Conservation (phyloP, 2,797 vertebrate genomes). For the Enteromius treurensis region DNA sequence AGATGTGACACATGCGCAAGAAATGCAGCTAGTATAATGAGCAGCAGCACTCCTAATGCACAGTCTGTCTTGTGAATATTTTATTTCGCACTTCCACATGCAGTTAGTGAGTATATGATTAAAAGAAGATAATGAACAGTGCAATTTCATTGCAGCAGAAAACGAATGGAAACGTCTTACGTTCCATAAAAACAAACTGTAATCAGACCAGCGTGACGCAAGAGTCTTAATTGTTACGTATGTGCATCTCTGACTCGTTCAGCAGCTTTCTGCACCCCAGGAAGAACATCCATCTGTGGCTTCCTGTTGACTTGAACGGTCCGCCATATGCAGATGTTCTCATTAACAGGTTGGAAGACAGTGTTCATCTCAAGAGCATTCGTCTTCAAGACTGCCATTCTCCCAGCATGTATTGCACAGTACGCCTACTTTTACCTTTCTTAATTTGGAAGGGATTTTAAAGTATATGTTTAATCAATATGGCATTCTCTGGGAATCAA, state of each 20-base stretch:
- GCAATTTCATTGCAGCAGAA: background rate
- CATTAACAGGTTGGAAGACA: constrained; percentile 19
- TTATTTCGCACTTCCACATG: constrained; percentile 32
- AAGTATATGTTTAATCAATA: background rate
- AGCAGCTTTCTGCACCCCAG: background rate
- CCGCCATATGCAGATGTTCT: constrained; percentile 10
- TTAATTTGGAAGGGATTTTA: background rate
- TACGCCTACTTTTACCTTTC: background rate
- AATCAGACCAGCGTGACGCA: background rate
- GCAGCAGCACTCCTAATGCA: constrained; percentile 35
- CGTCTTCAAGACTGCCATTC: background rate
- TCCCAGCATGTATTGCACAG: background rate
- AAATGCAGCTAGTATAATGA: constrained; percentile 52
- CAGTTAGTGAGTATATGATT: constrained; percentile 31
- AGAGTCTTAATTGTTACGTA: background rate
- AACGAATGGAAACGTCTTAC: background rate
- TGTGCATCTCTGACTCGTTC: background rate
- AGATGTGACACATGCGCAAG: constrained; percentile 51
- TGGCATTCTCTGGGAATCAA: background rate
- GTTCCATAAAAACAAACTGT: background rate
- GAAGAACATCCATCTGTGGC: constrained; percentile 5
- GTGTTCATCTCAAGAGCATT: constrained; percentile 31
- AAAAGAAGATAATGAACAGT: constrained; percentile 32
- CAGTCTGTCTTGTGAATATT: constrained; percentile 34
- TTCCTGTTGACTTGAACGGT: constrained; percentile 5